phyloP scores from a whole-genome alignment of 30 jellyfish, hydroid and myxozoan genomes.

The Aurelia sp. region DNA sequence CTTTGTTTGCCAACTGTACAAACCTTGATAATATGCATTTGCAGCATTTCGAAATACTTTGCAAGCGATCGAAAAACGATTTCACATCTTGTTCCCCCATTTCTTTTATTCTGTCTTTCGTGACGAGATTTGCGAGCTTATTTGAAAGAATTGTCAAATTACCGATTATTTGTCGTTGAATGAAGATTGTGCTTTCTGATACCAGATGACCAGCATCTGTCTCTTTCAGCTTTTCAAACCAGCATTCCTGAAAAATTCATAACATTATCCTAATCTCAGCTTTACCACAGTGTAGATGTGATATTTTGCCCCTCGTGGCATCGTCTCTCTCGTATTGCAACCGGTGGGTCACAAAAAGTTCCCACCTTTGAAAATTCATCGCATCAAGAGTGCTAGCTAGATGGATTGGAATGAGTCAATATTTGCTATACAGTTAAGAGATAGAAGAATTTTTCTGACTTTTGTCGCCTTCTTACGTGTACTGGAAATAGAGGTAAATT shows the following conservation, averaged over 20 bases:
- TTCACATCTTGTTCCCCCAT: neutral
- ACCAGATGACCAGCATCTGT: conserved; percentile 1
- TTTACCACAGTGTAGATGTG: too few relatives aligned
- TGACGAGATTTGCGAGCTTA: neutral
- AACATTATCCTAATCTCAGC: too few relatives aligned
- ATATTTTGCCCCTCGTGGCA: too few relatives aligned
- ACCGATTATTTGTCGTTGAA: conserved; percentile 14
- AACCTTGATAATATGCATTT: neutral
- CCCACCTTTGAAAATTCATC: too few relatives aligned
- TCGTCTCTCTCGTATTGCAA: too few relatives aligned
- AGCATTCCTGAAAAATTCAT: conserved; percentile 11
- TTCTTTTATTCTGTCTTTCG: neutral
- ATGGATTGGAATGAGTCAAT: too few relatives aligned
- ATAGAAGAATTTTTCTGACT: too few relatives aligned
- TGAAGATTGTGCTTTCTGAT: neutral
- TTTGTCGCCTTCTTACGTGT: too few relatives aligned
- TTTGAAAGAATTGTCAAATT: neutral
- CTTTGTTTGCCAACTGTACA: neutral
- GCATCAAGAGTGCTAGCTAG: too few relatives aligned
- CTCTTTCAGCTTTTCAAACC: conserved; percentile 6
- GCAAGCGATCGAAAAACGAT: neutral
- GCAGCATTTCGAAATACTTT: conserved; percentile 15
- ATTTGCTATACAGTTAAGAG: too few relatives aligned
- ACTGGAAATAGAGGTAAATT: too few relatives aligned
- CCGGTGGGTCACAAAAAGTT: too few relatives aligned